phyloP scores from a whole-genome alignment of 2,113 vertebrate species.

The Marmota monax region DNA sequence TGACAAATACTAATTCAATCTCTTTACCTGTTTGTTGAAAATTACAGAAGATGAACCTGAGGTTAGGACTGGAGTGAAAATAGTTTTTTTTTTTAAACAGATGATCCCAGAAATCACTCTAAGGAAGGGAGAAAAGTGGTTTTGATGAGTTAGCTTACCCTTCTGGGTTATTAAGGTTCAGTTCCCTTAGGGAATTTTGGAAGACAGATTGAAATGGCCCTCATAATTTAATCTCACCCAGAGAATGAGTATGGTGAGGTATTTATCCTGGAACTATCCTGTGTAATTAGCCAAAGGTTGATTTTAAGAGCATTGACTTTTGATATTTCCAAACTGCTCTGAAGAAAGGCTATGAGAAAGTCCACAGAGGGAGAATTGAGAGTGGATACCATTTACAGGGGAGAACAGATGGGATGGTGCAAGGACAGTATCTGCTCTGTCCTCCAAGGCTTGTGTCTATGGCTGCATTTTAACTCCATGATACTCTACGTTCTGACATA shows the following conservation, averaged over 20 bases:
- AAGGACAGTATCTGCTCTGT: neutral
- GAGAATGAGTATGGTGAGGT: neutral
- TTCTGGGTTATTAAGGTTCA: neutral
- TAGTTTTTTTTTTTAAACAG: neutral
- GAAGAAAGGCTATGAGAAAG: neutral
- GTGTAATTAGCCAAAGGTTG: neutral
- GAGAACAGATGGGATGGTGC: neutral
- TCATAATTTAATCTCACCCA: neutral
- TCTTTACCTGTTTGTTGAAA: neutral
- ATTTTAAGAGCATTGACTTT: neutral
- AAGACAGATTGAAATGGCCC: neutral
- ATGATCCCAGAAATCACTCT: neutral
- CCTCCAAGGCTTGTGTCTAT: neutral
- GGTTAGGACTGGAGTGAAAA: neutral
- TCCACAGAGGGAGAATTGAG: neutral
- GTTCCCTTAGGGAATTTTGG: neutral
- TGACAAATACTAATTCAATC: neutral
- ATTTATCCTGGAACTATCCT: neutral
- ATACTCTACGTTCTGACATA: neutral
- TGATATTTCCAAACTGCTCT: neutral
- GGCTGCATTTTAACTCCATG: neutral
- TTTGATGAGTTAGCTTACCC: neutral
- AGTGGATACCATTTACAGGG: neutral
- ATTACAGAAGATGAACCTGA: neutral
- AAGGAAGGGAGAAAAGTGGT: neutral